These are phyloP conservation scores for Nebria brevicollis DNA, from an alignment of 2,888 invertebrate species.

Conservation along the genomic window DNA sequence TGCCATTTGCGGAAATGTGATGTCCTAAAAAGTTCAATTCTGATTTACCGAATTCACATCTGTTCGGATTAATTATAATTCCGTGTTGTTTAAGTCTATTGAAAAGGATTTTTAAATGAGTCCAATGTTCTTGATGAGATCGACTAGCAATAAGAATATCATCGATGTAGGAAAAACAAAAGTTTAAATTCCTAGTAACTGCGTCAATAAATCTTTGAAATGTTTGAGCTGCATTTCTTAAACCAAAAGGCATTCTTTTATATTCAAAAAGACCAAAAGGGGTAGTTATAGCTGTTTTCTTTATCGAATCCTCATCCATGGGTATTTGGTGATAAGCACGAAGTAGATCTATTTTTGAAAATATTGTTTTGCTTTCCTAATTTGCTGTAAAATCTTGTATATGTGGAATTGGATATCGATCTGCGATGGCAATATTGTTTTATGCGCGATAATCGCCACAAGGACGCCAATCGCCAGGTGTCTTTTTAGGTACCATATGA, in stretches of 20 bases:
- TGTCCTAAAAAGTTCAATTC: constrained; percentile 19
- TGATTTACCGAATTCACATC: constrained; percentile 11
- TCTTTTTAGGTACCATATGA: too few species aligned
- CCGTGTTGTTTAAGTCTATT: neutral
- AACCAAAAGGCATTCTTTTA: too few species aligned
- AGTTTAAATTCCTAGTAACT: too few species aligned
- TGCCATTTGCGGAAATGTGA: constrained; percentile 46
- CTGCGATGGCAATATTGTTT: too few species aligned
- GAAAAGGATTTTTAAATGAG: neutral
- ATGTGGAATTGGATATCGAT: constrained; percentile 14
- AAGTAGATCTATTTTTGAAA: too few species aligned
- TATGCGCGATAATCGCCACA: too few species aligned
- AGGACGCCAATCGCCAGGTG: too few species aligned
- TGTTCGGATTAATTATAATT: neutral
- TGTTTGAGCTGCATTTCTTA: too few species aligned
- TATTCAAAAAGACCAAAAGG: constrained; percentile 23
- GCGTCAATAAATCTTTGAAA: too few species aligned
- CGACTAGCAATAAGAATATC: neutral
- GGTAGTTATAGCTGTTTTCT: constrained; percentile 13
- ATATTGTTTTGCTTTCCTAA: neutral
- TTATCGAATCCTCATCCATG: neutral
- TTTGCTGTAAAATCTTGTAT: constrained; percentile 12
- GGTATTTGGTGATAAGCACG: too few species aligned
- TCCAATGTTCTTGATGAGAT: neutral
- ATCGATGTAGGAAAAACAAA: too few species aligned